Conservation (phyloP, 2,113 vertebrate species). For the Condylura cristata region DNA sequence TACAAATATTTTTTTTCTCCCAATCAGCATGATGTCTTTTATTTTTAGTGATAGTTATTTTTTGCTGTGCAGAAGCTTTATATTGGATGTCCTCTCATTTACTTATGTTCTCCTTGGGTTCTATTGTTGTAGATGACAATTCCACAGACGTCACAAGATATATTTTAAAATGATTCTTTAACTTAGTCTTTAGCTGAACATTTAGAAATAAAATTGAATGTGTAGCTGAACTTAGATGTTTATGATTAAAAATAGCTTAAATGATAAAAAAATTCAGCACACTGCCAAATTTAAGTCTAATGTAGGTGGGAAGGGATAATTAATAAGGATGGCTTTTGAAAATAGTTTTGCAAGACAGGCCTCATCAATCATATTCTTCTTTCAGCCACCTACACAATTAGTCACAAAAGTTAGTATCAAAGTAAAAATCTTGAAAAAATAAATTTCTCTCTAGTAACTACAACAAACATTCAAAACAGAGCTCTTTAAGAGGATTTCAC, state of each 20-base stretch:
- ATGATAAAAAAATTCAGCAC: background rate
- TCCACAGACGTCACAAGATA: too few species aligned
- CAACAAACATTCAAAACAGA: conserved; percentile 73
- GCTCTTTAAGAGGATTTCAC: conserved; percentile 37
- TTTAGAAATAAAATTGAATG: conserved; percentile 42
- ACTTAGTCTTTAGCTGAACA: conserved; percentile 18
- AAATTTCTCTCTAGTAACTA: conserved; percentile 78
- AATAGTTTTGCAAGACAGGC: conserved; percentile 54
- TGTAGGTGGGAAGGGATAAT: conserved; percentile 12
- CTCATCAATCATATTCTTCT: conserved; percentile 36
- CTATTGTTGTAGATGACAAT: too few species aligned
- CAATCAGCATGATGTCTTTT: too few species aligned
- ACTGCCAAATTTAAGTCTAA: conserved; percentile 6
- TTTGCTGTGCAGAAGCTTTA: too few species aligned
- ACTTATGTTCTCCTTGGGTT: too few species aligned
- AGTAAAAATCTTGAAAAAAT: conserved; percentile 65
- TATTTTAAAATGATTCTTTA: background rate
- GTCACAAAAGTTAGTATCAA: conserved; percentile 36
- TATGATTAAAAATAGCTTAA: conserved; percentile 37
- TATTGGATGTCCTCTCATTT: too few species aligned
- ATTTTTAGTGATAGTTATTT: too few species aligned
- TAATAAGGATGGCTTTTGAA: conserved; percentile 23
- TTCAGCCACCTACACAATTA: conserved; percentile 15
- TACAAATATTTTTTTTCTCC: background rate
- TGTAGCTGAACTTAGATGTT: background rate